Evolutionary conservation across 2,888 invertebrate genomes (phyloP), one percentile per base, ranked within the genome.

Genomic region (Leptopterna dolabrata): DNA sequence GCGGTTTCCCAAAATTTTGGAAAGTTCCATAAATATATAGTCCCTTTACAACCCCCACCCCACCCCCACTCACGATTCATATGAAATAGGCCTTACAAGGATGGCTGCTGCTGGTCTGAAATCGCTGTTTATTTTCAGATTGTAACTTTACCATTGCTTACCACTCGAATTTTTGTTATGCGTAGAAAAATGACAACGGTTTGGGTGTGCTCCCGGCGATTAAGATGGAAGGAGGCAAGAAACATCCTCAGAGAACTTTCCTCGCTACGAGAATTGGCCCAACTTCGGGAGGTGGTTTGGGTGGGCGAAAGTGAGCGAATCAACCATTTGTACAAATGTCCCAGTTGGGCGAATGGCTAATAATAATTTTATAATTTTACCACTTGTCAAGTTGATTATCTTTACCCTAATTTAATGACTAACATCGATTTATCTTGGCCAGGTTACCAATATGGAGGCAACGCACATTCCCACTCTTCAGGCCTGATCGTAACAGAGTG

Each of bases 381-480:
- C n/a, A n/a, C n/a, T n/a, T n/a, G n/a, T n/a, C n/a, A n/a, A n/a
- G n/a, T n/a, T n/a, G n/a, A n/a, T n/a, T n/a, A n/a, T n/a, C n/a
- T n/a, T n/a, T n/a, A n/a, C n/a, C n/a, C n/a, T n/a, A n/a, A n/a
- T n/a, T n/a, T n/a, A n/a, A n/a, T n/a, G n/a, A n/a, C n/a, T n/a
- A n/a, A n/a, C n/a, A n/a, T n/a, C n/a, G n/a, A n/a, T n/a, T n/a
- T n/a, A n/a, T n/a, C n/a, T n/a, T n/a, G n/a, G 0, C 51, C 16
- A 92, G 92, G 89, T 90, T 93, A 29, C 93, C 94, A 0, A 92
- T 94, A 87, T 94, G 94, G 94, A 94, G 93, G 90, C 92, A 93
- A 86, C 93, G 93, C 90, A 91, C 91, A 89, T 88, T 86, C 30
- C 89, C 89, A 27, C 71, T 87, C 36, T 83, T 87, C 27, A 88